Percentiles rank a stretch among this genome's conserved stretches.
Conservation (phyloP, 2,113 vertebrate genomes). For the Orycteropus afer region DNA sequence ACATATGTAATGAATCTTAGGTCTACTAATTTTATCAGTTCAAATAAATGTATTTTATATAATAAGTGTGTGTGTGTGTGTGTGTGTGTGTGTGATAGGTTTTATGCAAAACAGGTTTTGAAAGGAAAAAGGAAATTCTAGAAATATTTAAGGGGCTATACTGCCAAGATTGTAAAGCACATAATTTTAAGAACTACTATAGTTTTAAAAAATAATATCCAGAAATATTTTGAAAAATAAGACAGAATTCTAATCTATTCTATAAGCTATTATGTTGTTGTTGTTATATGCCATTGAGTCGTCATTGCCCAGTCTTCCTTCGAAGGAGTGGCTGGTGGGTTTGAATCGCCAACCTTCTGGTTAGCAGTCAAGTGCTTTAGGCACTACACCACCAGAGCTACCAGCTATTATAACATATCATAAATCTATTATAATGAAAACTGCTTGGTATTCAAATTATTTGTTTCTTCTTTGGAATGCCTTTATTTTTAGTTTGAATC, state of each 20-base stretch:
- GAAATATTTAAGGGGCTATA: not conserved
- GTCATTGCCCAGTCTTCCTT: too few species aligned
- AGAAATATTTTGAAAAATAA: constrained; percentile 1
- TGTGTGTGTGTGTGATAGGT: not conserved
- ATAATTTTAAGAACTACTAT: constrained; percentile 49
- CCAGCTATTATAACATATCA: not conserved
- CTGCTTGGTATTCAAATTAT: not conserved
- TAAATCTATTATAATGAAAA: not conserved
- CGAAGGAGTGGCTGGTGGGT: too few species aligned
- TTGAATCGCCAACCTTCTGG: too few species aligned
- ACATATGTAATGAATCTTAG: constrained; percentile 34
- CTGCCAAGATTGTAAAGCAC: constrained; percentile 16
- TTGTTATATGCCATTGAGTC: too few species aligned
- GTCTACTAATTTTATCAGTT: not conserved
- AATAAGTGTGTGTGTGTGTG: not conserved
- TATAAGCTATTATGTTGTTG: not conserved
- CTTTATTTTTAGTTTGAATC: not conserved
- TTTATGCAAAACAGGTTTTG: not conserved
- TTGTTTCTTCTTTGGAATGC: not conserved
- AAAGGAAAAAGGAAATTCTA: not conserved
- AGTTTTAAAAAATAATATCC: constrained; percentile 48
- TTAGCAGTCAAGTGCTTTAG: too few species aligned
- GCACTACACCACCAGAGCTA: too few species aligned
- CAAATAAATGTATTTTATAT: constrained; percentile 48
- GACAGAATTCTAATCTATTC: not conserved